Conservation (phyloP, 2,113 vertebrate genomes). For the Lynx canadensis region DNA sequence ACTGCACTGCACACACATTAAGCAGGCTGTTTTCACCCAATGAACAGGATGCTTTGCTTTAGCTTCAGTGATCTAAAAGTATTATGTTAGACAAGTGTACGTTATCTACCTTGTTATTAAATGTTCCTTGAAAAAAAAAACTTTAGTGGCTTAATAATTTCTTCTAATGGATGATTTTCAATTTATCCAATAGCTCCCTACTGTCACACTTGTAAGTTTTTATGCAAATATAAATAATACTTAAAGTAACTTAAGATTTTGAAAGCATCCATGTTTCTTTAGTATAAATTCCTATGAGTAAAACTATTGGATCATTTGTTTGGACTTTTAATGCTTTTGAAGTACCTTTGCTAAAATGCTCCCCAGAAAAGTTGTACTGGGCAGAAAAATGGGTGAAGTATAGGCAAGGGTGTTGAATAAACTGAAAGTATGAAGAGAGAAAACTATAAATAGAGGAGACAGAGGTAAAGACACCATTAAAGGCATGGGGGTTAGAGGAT, state of each 20-base stretch:
- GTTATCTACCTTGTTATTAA: slow-evolving; percentile 68
- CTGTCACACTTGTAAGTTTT: background rate
- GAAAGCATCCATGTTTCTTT: background rate
- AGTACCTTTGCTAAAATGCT: background rate
- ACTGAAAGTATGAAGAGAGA: background rate
- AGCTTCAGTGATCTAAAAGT: slow-evolving; percentile 34
- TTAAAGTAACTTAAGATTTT: slow-evolving; percentile 22
- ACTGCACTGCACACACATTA: slow-evolving; percentile 83
- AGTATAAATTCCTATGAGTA: background rate
- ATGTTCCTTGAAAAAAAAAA: slow-evolving; percentile 62
- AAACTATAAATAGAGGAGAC: background rate
- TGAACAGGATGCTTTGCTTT: slow-evolving; percentile 86
- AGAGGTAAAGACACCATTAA: background rate
- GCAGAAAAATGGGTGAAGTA: background rate
- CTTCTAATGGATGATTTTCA: background rate
- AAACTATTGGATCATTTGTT: background rate
- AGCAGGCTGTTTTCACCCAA: slow-evolving; percentile 87
- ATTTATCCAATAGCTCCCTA: background rate
- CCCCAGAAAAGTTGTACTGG: background rate
- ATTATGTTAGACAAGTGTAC: background rate
- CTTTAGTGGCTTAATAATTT: slow-evolving; percentile 53
- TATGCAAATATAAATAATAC: background rate
- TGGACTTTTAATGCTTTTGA: background rate
- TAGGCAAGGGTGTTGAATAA: background rate
- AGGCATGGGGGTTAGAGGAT: background rate